Evolutionary conservation across 2,113 vertebrate species (phyloP).

Genomic region (Columba livia): DNA sequence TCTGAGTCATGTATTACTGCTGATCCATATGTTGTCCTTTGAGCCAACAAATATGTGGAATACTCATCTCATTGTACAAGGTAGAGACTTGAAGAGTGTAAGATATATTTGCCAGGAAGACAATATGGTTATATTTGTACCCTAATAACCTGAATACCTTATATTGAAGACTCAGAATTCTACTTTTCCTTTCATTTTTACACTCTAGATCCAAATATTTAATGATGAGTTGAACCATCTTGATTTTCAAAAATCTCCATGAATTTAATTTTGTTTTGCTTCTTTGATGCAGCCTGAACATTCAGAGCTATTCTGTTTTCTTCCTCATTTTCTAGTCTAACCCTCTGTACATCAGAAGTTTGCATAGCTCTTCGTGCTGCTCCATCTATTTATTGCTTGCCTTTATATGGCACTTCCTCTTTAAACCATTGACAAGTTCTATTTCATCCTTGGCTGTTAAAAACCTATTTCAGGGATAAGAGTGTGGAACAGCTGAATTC

Average conservation of each 20-base stretch:
- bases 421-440: not conserved
- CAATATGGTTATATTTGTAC: not conserved
- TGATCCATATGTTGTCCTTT: not conserved
- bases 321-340: not conserved
- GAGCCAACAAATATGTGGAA: not conserved
- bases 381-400: not conserved
- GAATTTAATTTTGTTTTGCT: not conserved
- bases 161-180: not conserved
- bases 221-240: not conserved
- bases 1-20: not conserved
- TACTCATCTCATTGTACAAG: not conserved
- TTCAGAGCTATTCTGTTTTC: not conserved
- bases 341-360: not conserved
- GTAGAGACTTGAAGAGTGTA: not conserved
- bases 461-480: not conserved
- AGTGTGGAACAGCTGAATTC: not conserved
- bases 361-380: not conserved
- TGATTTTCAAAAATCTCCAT: not conserved
- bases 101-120: not conserved
- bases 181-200: not conserved
- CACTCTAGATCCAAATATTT: not conserved
- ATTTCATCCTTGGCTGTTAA: not conserved
- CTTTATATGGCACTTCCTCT: not conserved
- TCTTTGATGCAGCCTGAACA: not conserved
- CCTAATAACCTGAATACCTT: not conserved